Evolutionary conservation across 2,113 vertebrate species (phyloP), one percentile per base, ranked within the genome.

Genomic region (Perca fluviatilis): DNA sequence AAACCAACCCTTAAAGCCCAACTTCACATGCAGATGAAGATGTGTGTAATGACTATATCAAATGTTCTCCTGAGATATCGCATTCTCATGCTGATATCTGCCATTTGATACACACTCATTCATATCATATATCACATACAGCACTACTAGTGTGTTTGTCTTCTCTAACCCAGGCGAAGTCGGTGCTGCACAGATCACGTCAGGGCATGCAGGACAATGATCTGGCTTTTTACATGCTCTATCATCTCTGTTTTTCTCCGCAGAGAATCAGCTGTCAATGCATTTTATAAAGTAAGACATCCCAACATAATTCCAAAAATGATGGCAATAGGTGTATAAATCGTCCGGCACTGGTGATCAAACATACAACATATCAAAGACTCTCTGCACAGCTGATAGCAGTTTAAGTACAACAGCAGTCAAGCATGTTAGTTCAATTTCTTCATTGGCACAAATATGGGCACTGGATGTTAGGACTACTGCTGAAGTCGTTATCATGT

Each of bases 1-100:
- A 13, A 50, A 60, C 27, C 53, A 8, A 23, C 49, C n/a, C 13
- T 49, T 43, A 14, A 43, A 58, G n/a, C 2, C 56, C 15, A 21
- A 18, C 11, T 58, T 57, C 77, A 23, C 81, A 76, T 87, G 84
- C 73, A 71, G 66, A 3, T 58, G 21, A 74, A 63, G 46, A 61
- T 23, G 46, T 51, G 49, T 63, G 66, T 56, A 46, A 12, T 58
- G 64, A 63, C 43, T 21, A 10, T 19, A 70, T 84, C 74, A 84
- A 84, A 87, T 74, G 88, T 40, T 69, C 53, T 23, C 56, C 62
- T 21, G 46, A 86, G 83, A 88, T 82, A 88, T 80, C 80, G 6
- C 21, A 5, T n/a, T 50, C 23, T 87, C 51, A 46, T 65, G 57
- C 58, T 70, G 86, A 87, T 88, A 86, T 83, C 86, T 80, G 40